Base-by-base conservation (phyloP, 1,140 invertebrate species). In the Radopholus similis region DNA sequence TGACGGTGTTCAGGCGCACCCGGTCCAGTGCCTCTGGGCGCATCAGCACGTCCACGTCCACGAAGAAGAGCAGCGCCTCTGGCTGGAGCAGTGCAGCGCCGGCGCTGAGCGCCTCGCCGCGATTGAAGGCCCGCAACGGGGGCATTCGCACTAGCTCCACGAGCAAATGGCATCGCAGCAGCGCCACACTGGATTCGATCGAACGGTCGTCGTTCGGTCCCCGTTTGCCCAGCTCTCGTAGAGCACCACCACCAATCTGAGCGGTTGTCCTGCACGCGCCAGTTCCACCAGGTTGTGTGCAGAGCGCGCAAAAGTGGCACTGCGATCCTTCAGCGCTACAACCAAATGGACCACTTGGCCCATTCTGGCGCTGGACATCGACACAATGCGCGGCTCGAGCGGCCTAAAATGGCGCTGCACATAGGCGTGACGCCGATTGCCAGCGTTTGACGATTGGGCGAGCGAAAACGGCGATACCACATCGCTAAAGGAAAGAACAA, bases 391-490 rank as follows among this genome's bases (percentile, higher is more conserved):
- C 51, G 51, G 76, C 40, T 83, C 67, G 13, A 58, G 42, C 26
- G 73, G 71, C 4, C 83, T 89, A 80, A 95, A 96, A 26, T 89
- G 88, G 78, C 94, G 90, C 83, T 96, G 93, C 13, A 97, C 84
- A 80, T 97, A 97, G 1, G 91, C 90, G 85, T 97, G 94, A 54
- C 93, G 83, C 2, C 94, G 84, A 97, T 94, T 1, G 91, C 90
- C 1, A 95, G 88, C 0, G 95, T 91, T 84, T 93, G 94, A 54
- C 82, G 77, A 66, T 89, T 87, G n/a, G 58, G 58, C 11, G 26
- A 35, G n/a, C 40, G 58, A 23, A 62, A 62, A 8, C 58, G 58
- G 6, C 40, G 58, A 28, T 62, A 62, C 42, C 58, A 49, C 34
- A 62, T 32, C 23, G 58, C 58, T 62, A 23, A 34, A 58, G 38